Evolutionary conservation across 2,113 vertebrate genomes (phyloP).

Genomic region (Megaleporinus macrocephalus): DNA sequence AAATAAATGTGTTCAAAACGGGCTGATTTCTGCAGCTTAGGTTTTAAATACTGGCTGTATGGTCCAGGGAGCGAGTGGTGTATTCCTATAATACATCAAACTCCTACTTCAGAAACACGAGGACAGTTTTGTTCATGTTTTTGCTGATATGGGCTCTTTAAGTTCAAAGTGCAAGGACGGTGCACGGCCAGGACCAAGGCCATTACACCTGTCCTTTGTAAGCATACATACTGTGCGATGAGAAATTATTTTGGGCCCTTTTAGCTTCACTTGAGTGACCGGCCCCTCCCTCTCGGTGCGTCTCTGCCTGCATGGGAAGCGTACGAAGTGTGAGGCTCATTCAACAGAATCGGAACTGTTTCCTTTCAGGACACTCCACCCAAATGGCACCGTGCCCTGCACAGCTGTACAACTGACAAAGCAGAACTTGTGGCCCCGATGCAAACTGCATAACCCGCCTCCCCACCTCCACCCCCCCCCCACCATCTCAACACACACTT

Average conservation of each 20-base stretch:
- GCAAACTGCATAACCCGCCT: background rate
- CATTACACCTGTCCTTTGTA: background rate
- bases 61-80: no score
- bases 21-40: no score
- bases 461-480: no score
- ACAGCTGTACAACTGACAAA: slow-evolving; percentile 69
- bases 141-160: no score
- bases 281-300: background rate
- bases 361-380: slow-evolving; percentile 72
- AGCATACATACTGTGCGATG: background rate
- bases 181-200: background rate
- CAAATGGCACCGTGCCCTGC: slow-evolving; percentile 69
- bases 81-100: no score
- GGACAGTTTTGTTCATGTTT: no score
- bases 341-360: slow-evolving; percentile 63
- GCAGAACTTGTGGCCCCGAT: slow-evolving; percentile 58
- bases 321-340: slow-evolving; percentile 56
- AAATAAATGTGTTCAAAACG: no score
- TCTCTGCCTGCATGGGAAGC: slow-evolving; percentile 20
- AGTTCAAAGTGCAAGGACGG: no score
- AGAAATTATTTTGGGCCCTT: slow-evolving; percentile 11
- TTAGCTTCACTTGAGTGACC: background rate
- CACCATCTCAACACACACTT: no score
- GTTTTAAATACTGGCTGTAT: no score
- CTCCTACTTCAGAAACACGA: no score